Evolutionary conservation across 2,113 vertebrate genomes (phyloP), one percentile per base, ranked within the genome.

Genomic region (Anolis sagrei): DNA sequence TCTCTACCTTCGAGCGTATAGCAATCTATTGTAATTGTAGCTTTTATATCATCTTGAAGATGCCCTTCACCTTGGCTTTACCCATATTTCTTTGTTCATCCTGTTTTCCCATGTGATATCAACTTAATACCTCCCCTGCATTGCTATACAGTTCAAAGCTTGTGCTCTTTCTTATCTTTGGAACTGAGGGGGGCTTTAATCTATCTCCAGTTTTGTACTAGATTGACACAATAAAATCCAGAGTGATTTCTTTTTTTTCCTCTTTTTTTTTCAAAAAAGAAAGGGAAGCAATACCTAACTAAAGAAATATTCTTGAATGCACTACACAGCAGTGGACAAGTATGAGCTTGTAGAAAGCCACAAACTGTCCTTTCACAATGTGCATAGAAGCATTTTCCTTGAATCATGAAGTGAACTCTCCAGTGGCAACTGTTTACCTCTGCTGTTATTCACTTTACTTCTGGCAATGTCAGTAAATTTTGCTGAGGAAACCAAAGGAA

Each of bases 21-120:
- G 74, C 84, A 79, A 81, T 58, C 86, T 84, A 80, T 80, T 88
- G 69, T 84, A 75, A 79, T 75, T 84, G 84, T 86, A 86, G 69
- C 84, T 84, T 79, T 80, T 75, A 80, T 68, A 75, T 68, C 58
- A 79, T 84, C 74, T 82, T 72, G 9, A 88, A 77, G 66, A 66
- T 1, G 86, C 19, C 44, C 44, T 88, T 91, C 72, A 74, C 82
- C 76, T 89, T 88, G 84, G 87, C n/a, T 76, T 76, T 82, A 76
- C 10, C 4, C 85, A 85, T 76, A 82, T 85, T 86, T 79, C 34
- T 69, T 74, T 84, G 81, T 81, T 91, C 62, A 62, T 88, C 16
- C 10, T 84, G 11, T 82, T 88, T 85, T 92, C 91, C 69, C 85
- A 9, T 79, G 7, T 68, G 89, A 44, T n/a, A 72, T 0, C 27